Percentiles rank a stretch among this genome's conserved stretches.
These are phyloP conservation scores for Ylistrum balloti DNA, from an alignment of 1,140 invertebrate species.

Conservation along the genomic window DNA sequence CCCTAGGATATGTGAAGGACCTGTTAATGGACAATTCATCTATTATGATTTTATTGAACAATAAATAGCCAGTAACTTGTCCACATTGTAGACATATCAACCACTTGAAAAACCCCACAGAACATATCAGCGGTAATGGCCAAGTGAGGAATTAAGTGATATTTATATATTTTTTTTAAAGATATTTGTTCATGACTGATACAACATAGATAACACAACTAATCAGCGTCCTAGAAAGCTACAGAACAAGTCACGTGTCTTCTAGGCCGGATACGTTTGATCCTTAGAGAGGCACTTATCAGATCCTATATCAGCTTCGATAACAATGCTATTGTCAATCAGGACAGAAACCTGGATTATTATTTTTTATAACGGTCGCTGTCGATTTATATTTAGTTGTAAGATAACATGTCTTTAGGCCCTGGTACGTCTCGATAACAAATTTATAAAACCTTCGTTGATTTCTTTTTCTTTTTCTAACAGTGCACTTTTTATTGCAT, in stretches of 20 bases:
- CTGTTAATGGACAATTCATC: not conserved
- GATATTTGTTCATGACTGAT: not conserved
- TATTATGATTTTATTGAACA: not conserved
- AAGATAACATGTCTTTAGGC: not conserved
- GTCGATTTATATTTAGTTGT: not conserved
- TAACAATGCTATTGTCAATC: no score
- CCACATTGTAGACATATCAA: not conserved
- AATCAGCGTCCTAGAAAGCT: no score
- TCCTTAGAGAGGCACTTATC: not conserved
- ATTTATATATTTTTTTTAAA: not conserved
- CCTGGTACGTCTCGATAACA: not conserved
- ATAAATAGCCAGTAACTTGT: not conserved
- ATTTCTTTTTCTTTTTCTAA: not conserved
- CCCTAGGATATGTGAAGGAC: not conserved
- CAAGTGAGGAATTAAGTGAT: not conserved
- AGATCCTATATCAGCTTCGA: not conserved
- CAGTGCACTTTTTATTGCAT: not conserved
- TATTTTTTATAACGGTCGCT: not conserved
- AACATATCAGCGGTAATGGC: not conserved
- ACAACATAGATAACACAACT: not conserved
- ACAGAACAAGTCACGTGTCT: not conserved
- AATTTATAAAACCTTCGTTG: not conserved
- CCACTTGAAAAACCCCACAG: not conserved
- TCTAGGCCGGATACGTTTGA: not conserved
- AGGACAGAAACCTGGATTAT: no score